phyloP scores from a whole-genome alignment of 1,140 invertebrate genomes.

The Hesperophylax magnus region DNA sequence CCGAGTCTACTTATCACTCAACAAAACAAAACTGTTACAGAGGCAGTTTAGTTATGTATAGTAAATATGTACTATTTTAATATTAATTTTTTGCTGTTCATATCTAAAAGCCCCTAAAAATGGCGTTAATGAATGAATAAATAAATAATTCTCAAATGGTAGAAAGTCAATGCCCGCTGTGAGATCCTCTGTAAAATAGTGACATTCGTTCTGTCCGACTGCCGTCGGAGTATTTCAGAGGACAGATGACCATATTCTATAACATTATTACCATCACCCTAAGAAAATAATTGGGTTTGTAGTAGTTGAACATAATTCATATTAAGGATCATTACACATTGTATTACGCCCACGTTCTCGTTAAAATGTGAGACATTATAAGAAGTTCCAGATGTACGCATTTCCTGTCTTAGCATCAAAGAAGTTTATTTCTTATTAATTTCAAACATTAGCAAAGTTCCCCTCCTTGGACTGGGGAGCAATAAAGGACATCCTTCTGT shows the following conservation, averaged over 20 bases:
- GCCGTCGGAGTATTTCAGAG: neutral
- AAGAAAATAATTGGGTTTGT: neutral
- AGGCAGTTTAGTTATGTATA: too few relatives aligned
- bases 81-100: too few relatives aligned
- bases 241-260: neutral
- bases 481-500: slow-evolving; percentile 1
- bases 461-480: neutral
- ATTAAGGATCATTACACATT: neutral
- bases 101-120: too few relatives aligned
- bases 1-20: too few relatives aligned
- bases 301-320: neutral
- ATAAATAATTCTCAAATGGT: too few relatives aligned
- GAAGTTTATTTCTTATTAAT: slow-evolving; percentile 12
- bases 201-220: too few relatives aligned
- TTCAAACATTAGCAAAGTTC: neutral
- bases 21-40: too few relatives aligned
- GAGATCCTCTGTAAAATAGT: too few relatives aligned
- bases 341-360: neutral
- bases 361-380: neutral
- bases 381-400: neutral
- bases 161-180: too few relatives aligned
- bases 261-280: neutral
- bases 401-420: neutral
- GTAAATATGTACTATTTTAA: too few relatives aligned
- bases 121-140: too few relatives aligned